Percentiles rank a stretch among this genome's conserved stretches.
Conservation (phyloP, 2,888 invertebrate genomes). For the Meganola albula region DNA sequence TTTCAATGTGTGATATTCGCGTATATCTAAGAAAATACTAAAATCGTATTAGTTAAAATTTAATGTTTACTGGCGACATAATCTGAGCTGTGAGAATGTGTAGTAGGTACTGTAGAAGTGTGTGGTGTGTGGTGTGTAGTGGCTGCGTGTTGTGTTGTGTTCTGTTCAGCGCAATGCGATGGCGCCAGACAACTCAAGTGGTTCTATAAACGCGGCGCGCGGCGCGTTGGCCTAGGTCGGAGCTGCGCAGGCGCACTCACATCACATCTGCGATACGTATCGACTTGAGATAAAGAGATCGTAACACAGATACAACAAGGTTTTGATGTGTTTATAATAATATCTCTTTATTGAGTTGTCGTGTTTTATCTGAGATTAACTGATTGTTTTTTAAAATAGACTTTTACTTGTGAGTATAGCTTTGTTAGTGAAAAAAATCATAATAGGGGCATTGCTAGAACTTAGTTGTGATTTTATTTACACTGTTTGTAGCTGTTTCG, state of each 20-base stretch:
- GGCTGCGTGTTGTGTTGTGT: slow-evolving; percentile 11
- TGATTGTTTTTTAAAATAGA: too few species aligned
- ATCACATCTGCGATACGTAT: slow-evolving; percentile 12
- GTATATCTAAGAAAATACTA: too few species aligned
- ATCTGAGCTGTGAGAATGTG: slow-evolving; percentile 3
- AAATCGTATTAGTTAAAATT: too few species aligned
- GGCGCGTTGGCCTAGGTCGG: slow-evolving; percentile 42
- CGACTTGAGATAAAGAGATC: slow-evolving; percentile 4
- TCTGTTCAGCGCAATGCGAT: slow-evolving; percentile 6
- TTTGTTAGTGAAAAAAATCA: too few species aligned
- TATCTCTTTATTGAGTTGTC: too few species aligned
- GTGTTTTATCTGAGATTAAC: too few species aligned
- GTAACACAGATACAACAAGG: slow-evolving; percentile 10
- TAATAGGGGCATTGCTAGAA: too few species aligned
- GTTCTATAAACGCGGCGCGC: slow-evolving; percentile 39
- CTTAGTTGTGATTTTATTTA: too few species aligned
- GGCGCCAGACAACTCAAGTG: slow-evolving; percentile 44
- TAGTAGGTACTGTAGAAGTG: not conserved
- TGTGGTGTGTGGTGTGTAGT: slow-evolving; percentile 21
- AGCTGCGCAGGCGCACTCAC: slow-evolving; percentile 23
- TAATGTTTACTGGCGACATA: too few species aligned
- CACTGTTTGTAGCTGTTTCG: too few species aligned
- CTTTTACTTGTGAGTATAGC: too few species aligned
- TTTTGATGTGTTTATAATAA: slow-evolving; percentile 1
- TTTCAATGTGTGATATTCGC: too few species aligned